Percentiles rank a stretch among this genome's conserved stretches.
phyloP scores from a whole-genome alignment of 2,113 vertebrate species.

The Oreocharis arfaki region DNA sequence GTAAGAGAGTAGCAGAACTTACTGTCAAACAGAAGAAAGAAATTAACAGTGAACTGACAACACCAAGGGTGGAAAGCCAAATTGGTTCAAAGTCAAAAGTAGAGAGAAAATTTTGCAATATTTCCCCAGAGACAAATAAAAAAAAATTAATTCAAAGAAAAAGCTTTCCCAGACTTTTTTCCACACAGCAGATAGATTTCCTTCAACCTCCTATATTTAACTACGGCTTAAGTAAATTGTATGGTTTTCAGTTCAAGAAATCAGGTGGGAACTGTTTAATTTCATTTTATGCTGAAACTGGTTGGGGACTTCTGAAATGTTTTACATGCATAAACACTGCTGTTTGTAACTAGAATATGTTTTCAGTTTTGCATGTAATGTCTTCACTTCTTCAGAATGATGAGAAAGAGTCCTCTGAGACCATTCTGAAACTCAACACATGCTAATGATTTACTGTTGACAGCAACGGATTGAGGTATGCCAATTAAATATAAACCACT shows the following conservation, averaged over 20 bases:
- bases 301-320: not conserved
- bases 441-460: not conserved
- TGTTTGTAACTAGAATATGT: not conserved
- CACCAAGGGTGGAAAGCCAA: not conserved
- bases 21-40: constrained; percentile 3
- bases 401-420: not conserved
- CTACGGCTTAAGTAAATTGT: not conserved
- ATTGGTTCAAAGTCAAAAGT: constrained; percentile 31
- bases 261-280: not conserved
- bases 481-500: not conserved
- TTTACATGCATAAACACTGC: not conserved
- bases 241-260: not conserved
- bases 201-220: not conserved
- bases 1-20: not conserved
- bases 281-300: not conserved
- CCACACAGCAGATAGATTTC: not conserved
- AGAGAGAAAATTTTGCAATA: not conserved
- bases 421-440: not conserved
- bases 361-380: not conserved
- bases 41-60: not conserved
- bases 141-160: not conserved
- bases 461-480: not conserved
- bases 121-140: not conserved
- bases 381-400: not conserved
- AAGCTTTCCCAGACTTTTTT: not conserved